Conservation (phyloP, 1,140 invertebrate species). For the Araneus ventricosus region DNA sequence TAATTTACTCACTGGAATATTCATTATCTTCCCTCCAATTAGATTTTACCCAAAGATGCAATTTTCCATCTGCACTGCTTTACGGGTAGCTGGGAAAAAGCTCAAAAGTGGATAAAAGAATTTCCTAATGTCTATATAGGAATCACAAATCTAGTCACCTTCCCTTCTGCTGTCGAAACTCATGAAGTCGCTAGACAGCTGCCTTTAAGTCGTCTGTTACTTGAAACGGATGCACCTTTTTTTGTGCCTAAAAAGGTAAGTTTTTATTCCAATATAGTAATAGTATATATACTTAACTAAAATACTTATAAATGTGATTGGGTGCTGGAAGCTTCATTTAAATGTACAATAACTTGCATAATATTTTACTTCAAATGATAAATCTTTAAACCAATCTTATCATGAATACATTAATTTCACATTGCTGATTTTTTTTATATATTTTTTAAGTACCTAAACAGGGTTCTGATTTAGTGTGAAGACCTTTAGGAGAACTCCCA, state of each 20-base stretch:
- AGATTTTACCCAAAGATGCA: conserved; percentile 80
- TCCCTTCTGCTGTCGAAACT: conserved; percentile 77
- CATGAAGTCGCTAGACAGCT: conserved; percentile 79
- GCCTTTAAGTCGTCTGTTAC: conserved; percentile 80
- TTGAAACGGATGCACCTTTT: conserved; percentile 82
- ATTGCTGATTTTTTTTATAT: too few relatives aligned
- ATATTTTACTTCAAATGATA: too few relatives aligned
- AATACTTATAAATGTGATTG: too few relatives aligned
- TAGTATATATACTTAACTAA: neutral
- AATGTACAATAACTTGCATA: too few relatives aligned
- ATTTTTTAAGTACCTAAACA: too few relatives aligned
- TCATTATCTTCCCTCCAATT: conserved; percentile 22
- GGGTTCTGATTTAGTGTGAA: too few relatives aligned
- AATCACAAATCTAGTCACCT: conserved; percentile 81
- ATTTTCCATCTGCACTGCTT: conserved; percentile 82
- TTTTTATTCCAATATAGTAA: too few relatives aligned
- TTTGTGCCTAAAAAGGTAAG: conserved; percentile 79
- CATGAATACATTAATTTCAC: too few relatives aligned
- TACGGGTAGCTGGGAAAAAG: conserved; percentile 79
- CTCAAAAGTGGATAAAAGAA: conserved; percentile 79
- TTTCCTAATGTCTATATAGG: conserved; percentile 81
- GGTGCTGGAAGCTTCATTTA: neutral
- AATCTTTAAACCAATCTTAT: too few relatives aligned
- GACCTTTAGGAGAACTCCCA: too few relatives aligned
- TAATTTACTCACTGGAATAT: too few relatives aligned